Evolutionary conservation across 2,113 vertebrate species (phyloP).

Genomic region (Thamnophis sirtalis): DNA sequence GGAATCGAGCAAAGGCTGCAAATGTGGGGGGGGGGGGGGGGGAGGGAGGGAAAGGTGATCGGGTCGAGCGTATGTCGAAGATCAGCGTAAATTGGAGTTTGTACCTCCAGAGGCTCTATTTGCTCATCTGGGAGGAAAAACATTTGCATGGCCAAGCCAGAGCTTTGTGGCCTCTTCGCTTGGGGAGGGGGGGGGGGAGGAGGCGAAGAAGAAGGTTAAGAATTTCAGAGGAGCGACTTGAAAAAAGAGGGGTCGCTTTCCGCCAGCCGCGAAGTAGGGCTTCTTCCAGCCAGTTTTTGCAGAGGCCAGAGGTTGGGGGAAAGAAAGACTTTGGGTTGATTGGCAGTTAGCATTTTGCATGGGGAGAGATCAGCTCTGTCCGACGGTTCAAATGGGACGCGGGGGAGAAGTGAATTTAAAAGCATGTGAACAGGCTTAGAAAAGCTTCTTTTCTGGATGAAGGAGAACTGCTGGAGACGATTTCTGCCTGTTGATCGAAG

Average conservation of each 20-base stretch:
- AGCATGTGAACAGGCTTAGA: not conserved
- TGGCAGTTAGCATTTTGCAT: not conserved
- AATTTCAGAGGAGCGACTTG: not conserved
- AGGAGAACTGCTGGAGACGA: not conserved
- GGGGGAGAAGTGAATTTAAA: not conserved
- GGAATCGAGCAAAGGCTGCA: not conserved
- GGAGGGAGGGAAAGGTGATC: not conserved
- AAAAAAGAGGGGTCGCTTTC: not conserved
- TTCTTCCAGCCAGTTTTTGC: not conserved
- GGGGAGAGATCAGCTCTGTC: not conserved
- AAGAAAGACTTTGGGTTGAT: not conserved
- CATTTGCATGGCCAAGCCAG: not conserved
- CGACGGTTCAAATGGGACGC: not conserved
- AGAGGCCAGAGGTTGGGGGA: not conserved
- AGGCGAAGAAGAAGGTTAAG: not conserved
- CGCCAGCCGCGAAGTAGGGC: not conserved
- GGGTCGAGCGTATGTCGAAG: not conserved
- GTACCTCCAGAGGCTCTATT: not conserved
- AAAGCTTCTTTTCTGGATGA: not conserved
- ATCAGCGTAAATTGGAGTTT: not conserved
- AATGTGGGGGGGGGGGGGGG: fast-evolving
- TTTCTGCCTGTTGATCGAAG: not conserved
- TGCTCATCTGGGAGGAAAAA: not conserved
- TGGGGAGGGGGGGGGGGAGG: not conserved
- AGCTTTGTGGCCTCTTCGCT: not conserved